Conservation (phyloP, 2,113 vertebrate genomes). For the Gulo gulo region DNA sequence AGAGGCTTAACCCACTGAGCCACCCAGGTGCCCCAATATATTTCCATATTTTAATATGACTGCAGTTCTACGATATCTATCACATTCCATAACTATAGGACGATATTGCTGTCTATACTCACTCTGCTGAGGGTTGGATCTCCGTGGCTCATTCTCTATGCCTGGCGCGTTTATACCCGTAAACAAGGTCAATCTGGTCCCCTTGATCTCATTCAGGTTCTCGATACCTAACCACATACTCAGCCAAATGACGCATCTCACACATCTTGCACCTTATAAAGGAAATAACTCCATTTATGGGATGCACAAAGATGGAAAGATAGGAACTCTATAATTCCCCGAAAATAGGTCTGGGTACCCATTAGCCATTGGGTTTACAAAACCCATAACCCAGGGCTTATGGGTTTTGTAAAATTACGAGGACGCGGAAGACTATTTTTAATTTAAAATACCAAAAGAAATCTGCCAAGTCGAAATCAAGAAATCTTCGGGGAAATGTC, state of each 20-base stretch:
- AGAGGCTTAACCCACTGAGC: too few species aligned
- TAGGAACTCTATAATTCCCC: background rate
- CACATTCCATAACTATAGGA: background rate
- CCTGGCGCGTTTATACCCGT: too few species aligned
- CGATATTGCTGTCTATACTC: background rate
- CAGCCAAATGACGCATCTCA: background rate
- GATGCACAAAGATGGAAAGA: background rate
- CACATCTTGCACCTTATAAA: background rate
- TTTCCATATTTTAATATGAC: background rate
- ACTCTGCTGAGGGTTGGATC: background rate
- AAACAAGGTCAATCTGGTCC: background rate
- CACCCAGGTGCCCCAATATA: too few species aligned
- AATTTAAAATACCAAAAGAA: background rate
- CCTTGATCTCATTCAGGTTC: background rate
- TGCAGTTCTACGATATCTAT: background rate
- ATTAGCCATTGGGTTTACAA: background rate
- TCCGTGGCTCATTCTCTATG: background rate
- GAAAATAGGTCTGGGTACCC: background rate
- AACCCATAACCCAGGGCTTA: background rate
- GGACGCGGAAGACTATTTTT: background rate
- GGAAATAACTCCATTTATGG: background rate
- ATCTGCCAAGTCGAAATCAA: background rate
- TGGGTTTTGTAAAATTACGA: background rate
- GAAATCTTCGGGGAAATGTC: background rate
- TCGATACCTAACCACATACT: fast-evolving